Evolutionary conservation across 2,113 vertebrate genomes (phyloP).

Genomic region (Asarcornis scutulata): DNA sequence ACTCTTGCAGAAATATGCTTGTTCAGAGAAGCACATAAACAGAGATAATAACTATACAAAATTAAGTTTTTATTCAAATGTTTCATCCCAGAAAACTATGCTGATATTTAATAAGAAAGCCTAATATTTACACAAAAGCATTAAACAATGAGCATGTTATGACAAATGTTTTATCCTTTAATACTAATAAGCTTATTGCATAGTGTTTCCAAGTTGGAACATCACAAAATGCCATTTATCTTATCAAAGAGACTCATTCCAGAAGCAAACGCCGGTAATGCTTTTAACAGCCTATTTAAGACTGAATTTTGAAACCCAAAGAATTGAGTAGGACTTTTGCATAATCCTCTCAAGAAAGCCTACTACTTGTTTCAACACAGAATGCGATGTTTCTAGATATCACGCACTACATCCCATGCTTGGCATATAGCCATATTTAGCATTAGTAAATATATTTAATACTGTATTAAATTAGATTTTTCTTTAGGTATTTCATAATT

Average conservation of each 20-base stretch:
- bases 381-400: background rate
- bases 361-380: background rate
- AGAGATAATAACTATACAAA: background rate
- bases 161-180: background rate
- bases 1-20: background rate
- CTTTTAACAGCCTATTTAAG: background rate
- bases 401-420: background rate
- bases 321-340: background rate
- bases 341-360: background rate
- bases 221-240: background rate
- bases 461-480: background rate
- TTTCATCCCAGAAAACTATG: background rate
- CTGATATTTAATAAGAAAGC: background rate
- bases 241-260: background rate
- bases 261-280: background rate
- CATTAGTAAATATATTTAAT: background rate
- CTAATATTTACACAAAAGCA: constrained; percentile 10
- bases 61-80: background rate
- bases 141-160: background rate
- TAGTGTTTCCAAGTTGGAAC: background rate
- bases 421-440: background rate
- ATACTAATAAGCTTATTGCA: background rate
- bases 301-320: constrained; percentile 21
- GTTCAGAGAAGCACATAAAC: background rate
- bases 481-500: background rate